Conservation (phyloP, 2,888 invertebrate genomes). For the Dynastes maya region DNA sequence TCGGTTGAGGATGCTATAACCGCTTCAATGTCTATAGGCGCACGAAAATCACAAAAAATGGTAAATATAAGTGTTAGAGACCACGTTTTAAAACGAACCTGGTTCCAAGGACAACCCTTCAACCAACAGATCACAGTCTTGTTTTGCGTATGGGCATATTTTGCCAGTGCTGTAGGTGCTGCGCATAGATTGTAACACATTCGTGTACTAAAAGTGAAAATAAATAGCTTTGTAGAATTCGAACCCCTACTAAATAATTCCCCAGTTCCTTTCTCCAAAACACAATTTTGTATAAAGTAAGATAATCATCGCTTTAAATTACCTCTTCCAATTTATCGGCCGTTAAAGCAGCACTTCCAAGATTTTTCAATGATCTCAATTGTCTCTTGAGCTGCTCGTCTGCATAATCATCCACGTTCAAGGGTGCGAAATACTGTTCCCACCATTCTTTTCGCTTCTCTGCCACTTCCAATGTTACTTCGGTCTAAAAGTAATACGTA, state of each 20-base stretch:
- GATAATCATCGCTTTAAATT: not conserved
- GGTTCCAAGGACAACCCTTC: constrained; percentile 66
- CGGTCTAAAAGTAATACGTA: constrained; percentile 56
- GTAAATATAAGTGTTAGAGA: not conserved
- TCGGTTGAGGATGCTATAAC: constrained; percentile 71
- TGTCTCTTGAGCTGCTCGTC: not conserved
- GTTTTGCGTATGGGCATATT: constrained; percentile 68
- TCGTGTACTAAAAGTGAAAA: constrained; percentile 58
- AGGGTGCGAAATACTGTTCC: constrained; percentile 63
- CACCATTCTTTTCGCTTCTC: constrained; percentile 68
- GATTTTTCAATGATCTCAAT: not conserved
- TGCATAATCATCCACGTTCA: not conserved
- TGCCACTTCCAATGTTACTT: constrained; percentile 58
- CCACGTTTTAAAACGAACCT: constrained; percentile 57
- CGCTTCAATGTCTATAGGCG: constrained; percentile 63
- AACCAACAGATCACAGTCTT: constrained; percentile 63
- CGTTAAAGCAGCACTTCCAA: not conserved
- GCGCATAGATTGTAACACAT: constrained; percentile 59
- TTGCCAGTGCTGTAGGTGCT: constrained; percentile 69
- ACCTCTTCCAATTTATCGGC: not conserved
- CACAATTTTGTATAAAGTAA: too few species aligned
- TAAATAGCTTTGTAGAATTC: too few species aligned
- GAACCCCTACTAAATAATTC: too few species aligned
- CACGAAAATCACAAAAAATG: too few species aligned
- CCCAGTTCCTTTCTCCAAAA: too few species aligned